phyloP scores from a whole-genome alignment of 2,797 vertebrate species.

The Eidolon dupreanum region DNA sequence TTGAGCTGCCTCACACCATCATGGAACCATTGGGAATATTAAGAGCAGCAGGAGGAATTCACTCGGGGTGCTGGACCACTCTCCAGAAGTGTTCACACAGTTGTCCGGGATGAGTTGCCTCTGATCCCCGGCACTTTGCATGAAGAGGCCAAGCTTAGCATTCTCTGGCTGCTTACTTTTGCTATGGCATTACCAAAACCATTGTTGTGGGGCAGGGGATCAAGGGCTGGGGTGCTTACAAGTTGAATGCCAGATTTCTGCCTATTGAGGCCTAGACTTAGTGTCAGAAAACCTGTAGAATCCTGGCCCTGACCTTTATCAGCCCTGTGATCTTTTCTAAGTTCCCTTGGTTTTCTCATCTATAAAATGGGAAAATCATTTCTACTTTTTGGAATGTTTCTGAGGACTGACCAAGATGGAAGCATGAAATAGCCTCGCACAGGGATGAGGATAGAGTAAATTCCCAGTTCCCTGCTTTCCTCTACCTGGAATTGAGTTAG shows the following conservation, averaged over 20 bases:
- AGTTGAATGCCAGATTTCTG: not conserved
- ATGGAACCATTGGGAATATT: not conserved
- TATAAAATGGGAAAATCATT: not conserved
- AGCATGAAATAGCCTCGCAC: not conserved
- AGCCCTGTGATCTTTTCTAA: not conserved
- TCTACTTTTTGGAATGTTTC: not conserved
- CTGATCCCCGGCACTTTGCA: not conserved
- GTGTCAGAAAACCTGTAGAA: not conserved
- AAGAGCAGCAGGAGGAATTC: not conserved
- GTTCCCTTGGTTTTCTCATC: not conserved
- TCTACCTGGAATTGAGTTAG: not conserved
- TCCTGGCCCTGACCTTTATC: not conserved
- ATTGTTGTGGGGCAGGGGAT: rapidly evolving
- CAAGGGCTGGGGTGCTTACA: not conserved
- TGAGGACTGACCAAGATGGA: not conserved
- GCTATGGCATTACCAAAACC: not conserved
- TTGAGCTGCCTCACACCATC: not conserved
- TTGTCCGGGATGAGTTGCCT: not conserved
- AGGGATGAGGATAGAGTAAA: not conserved
- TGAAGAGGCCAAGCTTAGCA: not conserved
- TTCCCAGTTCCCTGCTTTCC: not conserved
- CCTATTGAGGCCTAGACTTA: not conserved
- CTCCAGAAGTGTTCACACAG: not conserved
- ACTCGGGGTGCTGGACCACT: not conserved
- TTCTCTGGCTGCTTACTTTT: not conserved